Evolutionary conservation across 2,113 vertebrate genomes (phyloP).

Genomic region (Setophaga coronata): DNA sequence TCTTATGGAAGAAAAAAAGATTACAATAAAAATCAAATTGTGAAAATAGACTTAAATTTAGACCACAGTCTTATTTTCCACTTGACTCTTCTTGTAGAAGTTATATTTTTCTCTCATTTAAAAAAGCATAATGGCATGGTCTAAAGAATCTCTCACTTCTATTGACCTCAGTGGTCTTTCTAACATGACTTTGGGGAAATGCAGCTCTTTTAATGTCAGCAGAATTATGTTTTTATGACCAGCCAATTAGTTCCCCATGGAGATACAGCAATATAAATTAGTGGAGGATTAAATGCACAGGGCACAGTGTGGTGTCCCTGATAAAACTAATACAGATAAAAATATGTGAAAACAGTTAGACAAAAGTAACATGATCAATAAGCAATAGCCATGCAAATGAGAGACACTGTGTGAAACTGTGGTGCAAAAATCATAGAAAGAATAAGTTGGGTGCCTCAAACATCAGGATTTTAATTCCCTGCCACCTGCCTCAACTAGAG

Average conservation of each 20-base stretch:
- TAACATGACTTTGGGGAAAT: not conserved
- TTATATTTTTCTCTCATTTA: not conserved
- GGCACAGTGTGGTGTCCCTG: not conserved
- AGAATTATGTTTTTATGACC: not conserved
- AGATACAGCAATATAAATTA: not conserved
- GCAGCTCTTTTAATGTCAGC: not conserved
- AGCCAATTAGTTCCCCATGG: not conserved
- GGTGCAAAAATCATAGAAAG: constrained; percentile 33
- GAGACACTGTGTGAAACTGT: not conserved
- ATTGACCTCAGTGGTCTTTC: not conserved
- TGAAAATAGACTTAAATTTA: not conserved
- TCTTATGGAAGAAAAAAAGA: not conserved
- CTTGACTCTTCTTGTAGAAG: not conserved
- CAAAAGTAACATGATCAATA: constrained; percentile 15
- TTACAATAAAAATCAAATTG: not conserved
- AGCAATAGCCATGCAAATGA: constrained; percentile 33
- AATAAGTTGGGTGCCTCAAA: not conserved
- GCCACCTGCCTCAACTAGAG: not conserved
- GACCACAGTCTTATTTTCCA: not conserved
- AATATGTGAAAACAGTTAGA: not conserved
- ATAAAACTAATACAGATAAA: not conserved
- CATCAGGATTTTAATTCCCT: not conserved
- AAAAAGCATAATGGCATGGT: not conserved
- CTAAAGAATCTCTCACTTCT: not conserved
- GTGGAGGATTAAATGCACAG: not conserved